Percentiles rank a stretch among this genome's conserved stretches.
Conservation (phyloP, 2,888 invertebrate species). For the Zaprionus lineosus region DNA sequence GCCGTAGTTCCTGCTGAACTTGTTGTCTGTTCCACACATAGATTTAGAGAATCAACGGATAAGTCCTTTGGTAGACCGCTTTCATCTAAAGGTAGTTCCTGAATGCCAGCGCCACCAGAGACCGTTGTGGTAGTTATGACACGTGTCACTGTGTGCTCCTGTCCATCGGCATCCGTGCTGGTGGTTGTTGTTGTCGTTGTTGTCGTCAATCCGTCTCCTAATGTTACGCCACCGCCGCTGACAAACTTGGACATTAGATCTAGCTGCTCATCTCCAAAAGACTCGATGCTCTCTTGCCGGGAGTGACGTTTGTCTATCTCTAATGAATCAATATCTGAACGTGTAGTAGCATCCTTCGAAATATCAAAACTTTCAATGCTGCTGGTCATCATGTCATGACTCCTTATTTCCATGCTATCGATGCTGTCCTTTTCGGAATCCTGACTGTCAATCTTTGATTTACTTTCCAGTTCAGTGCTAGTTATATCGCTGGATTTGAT, state of each 20-base stretch:
- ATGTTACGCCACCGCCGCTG: slow-evolving; percentile 56
- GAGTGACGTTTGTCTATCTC: slow-evolving; percentile 80
- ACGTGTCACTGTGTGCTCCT: slow-evolving; percentile 70
- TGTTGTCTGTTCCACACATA: slow-evolving; percentile 87
- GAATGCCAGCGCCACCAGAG: slow-evolving; percentile 44
- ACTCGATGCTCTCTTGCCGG: slow-evolving; percentile 81
- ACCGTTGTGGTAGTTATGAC: slow-evolving; percentile 70
- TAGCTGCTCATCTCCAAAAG: slow-evolving; percentile 80
- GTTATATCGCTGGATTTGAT: slow-evolving; percentile 86
- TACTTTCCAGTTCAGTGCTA: slow-evolving; percentile 86
- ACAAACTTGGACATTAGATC: slow-evolving; percentile 67
- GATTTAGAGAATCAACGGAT: slow-evolving; percentile 81
- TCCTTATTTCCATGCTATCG: slow-evolving; percentile 87
- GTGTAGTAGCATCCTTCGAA: slow-evolving; percentile 81
- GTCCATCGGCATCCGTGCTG: slow-evolving; percentile 78
- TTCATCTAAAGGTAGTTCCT: slow-evolving; percentile 56
- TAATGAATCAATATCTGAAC: slow-evolving; percentile 81
- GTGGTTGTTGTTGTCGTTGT: slow-evolving; percentile 79
- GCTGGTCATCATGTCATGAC: slow-evolving; percentile 84
- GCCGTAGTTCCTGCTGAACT: slow-evolving; percentile 92
- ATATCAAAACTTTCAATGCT: slow-evolving; percentile 84
- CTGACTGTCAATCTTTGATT: slow-evolving; percentile 76
- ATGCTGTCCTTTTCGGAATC: slow-evolving; percentile 86
- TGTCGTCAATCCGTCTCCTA: slow-evolving; percentile 70
- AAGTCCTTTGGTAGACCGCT: slow-evolving; percentile 77